phyloP scores from a whole-genome alignment of 1,140 invertebrate genomes.

The Platyura marginata region DNA sequence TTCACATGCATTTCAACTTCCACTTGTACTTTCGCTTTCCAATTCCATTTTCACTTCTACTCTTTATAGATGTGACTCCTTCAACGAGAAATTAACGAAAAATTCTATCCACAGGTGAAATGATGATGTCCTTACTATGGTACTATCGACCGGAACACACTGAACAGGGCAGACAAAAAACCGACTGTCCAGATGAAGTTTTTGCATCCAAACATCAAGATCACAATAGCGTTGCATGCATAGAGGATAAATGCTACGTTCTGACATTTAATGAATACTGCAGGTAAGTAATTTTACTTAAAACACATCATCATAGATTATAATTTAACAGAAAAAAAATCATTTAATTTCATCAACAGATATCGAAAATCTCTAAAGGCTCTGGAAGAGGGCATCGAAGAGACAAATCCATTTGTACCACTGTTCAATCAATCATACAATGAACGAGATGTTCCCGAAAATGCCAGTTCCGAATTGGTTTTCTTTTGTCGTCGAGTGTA shows the following conservation, averaged over 20 bases:
- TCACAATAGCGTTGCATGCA: conserved; percentile 88
- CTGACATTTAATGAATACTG: conserved; percentile 94
- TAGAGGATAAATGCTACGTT: conserved; percentile 96
- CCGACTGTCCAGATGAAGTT: conserved; percentile 74
- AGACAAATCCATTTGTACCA: conserved; percentile 13
- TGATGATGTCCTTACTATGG: conserved; percentile 94
- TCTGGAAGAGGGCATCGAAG: conserved; percentile 28
- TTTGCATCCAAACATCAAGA: conserved; percentile 90
- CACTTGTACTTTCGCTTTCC: too few relatives aligned
- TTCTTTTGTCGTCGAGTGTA: conserved; percentile 89
- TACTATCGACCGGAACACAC: conserved; percentile 96
- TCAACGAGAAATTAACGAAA: too few relatives aligned
- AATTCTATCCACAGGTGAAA: conserved; percentile 67
- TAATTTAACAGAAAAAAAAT: background rate
- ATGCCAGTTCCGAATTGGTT: conserved; percentile 64
- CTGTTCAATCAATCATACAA: conserved; percentile 13
- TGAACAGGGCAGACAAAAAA: conserved; percentile 58
- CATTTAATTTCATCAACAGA: conserved; percentile 14
- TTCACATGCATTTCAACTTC: too few relatives aligned
- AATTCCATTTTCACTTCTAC: too few relatives aligned
- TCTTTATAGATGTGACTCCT: too few relatives aligned
- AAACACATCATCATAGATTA: conserved; percentile 9
- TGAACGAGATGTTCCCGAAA: conserved; percentile 41
- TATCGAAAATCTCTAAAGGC: conserved; percentile 35
- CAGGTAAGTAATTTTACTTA: conserved; percentile 58